Base-by-base conservation (phyloP, 1,140 invertebrate species). In the Anthonomus grandis region DNA sequence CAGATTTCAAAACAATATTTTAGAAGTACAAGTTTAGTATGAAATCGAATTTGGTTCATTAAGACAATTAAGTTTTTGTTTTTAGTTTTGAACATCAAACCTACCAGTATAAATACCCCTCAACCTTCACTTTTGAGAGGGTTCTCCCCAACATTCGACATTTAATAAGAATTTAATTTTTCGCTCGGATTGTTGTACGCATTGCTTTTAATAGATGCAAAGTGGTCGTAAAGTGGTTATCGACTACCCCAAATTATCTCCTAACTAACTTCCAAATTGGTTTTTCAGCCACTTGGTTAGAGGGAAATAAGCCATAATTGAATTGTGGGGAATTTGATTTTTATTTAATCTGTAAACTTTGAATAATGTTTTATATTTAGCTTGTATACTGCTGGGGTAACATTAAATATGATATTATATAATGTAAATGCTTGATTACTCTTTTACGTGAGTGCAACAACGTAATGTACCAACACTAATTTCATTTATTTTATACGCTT, bases 151-250 rank as follows among this genome's bases (percentile, higher is more conserved):
- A n/a, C n/a, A n/a, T n/a, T n/a, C n/a, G n/a, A n/a, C n/a, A n/a
- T n/a, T 23, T 37, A 50, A 22, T 36, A 17, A 18, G 19, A 13
- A 50, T 34, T 38, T 21, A 12, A 50, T 50, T 50, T 50, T 50
- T 38, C 48, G 34, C 31, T 15, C 18, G 3, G 22, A 15, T 50
- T 38, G 21, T 12, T 22, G 18, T 13, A 50, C 27, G 17, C 21
- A 50, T 38, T 37, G 13, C 18, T 19, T 25, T 18, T 31, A 31
- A 50, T 50, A 38, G 36, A 50, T 50, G 48, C 48, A 50, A 50
- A 50, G 17, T 50, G 34, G 18, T 38, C n/a, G 48, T 38, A 38
- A 50, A 50, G 48, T 50, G 48, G 48, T 50, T 50, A 50, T 50
- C 48, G 23, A 19, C 31, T 18, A n/a, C 19, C 10, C 6, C 34